These are phyloP conservation scores for Agapornis canus DNA, from an alignment of 2,797 vertebrate genomes.

Conservation along the genomic window DNA sequence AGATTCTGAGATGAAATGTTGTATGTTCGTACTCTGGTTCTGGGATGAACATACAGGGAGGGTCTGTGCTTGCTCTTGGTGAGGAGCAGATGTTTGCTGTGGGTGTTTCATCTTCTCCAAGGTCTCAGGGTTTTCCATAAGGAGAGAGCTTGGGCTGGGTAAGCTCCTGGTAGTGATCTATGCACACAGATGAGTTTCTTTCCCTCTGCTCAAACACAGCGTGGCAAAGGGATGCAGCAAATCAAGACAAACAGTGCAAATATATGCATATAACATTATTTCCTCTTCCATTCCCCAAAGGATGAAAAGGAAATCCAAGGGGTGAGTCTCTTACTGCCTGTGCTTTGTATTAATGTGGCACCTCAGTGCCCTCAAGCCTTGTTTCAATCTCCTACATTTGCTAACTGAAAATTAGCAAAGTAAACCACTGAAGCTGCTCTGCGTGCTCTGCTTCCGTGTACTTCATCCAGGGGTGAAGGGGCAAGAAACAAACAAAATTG, in stretches of 20 bases:
- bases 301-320: not conserved
- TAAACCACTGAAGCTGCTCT: not conserved
- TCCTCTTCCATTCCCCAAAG: not conserved
- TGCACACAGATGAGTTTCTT: not conserved
- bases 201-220: not conserved
- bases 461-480: not conserved
- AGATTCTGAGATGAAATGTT: not conserved
- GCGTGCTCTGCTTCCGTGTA: rapidly evolving
- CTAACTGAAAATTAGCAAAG: not conserved
- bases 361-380: not conserved
- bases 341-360: not conserved
- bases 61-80: not conserved
- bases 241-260: not conserved
- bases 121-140: not conserved
- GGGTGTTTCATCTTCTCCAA: not conserved
- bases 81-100: not conserved
- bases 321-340: not conserved
- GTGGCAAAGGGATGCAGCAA: not conserved
- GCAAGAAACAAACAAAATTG: not conserved
- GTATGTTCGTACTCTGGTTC: not conserved
- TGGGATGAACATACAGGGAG: not conserved
- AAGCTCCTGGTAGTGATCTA: not conserved
- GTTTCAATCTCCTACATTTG: not conserved
- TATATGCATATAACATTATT: not conserved
- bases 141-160: not conserved